Evolutionary conservation across 2,113 vertebrate genomes (phyloP).

Genomic region (Osmerus mordax): DNA sequence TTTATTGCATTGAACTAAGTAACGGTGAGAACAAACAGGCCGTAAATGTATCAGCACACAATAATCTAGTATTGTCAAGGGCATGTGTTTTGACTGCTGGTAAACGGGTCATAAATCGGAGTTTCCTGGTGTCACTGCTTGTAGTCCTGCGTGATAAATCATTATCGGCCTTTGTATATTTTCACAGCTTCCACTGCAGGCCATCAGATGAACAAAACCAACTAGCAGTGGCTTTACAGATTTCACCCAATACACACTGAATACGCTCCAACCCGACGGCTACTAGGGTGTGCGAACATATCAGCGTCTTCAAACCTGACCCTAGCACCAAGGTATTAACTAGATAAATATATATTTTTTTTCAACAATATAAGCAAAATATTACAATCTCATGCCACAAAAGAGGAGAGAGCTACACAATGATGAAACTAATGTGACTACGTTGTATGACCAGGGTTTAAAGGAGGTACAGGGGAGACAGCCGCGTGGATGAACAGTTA

Average conservation of each 20-base stretch:
- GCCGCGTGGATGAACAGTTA: slow-evolving; percentile 14
- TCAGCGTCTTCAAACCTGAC: not conserved
- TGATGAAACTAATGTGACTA: slow-evolving; percentile 7
- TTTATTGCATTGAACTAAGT: slow-evolving; percentile 3
- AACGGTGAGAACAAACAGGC: slow-evolving; percentile 8
- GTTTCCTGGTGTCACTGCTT: not conserved
- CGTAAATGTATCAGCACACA: slow-evolving; percentile 23
- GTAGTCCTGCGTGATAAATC: not conserved
- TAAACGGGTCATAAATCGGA: not conserved
- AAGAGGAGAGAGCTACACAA: slow-evolving; percentile 21
- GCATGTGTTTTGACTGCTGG: slow-evolving; percentile 3
- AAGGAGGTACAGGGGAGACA: slow-evolving; percentile 3
- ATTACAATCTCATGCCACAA: slow-evolving; percentile 46
- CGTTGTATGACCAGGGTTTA: slow-evolving; percentile 6
- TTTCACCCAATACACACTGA: not conserved
- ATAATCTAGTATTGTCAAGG: not conserved
- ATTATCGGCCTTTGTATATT: slow-evolving; percentile 1
- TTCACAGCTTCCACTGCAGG: not conserved
- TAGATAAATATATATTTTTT: slow-evolving; percentile 67
- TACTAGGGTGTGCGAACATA: not conserved
- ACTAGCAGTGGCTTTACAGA: not conserved
- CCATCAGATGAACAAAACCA: not conserved
- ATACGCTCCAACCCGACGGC: not conserved
- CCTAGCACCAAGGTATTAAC: slow-evolving; percentile 13
- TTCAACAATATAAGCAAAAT: slow-evolving; percentile 31